These are phyloP conservation scores for Orthonyx spaldingii DNA, from an alignment of 2,113 vertebrate genomes.

Conservation along the genomic window DNA sequence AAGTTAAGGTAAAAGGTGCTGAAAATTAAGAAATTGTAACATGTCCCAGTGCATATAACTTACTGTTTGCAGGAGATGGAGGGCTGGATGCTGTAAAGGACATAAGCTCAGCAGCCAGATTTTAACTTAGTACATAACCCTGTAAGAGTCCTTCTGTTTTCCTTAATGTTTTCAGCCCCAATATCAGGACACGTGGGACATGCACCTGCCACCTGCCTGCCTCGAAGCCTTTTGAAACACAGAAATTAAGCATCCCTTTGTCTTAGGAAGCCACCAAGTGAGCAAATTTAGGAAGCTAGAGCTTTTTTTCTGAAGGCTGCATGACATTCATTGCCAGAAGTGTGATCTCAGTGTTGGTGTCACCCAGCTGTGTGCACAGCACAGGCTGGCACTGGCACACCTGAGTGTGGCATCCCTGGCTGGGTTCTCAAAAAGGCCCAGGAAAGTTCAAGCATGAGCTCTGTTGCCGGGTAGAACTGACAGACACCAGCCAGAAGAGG, in stretches of 20 bases:
- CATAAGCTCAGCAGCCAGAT: not conserved
- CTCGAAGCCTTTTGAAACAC: not conserved
- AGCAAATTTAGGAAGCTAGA: not conserved
- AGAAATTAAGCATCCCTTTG: not conserved
- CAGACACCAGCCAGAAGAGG: not conserved
- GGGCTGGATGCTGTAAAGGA: not conserved
- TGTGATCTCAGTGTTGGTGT: no score
- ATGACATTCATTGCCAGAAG: not conserved
- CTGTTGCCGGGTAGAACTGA: not conserved
- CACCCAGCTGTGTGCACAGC: not conserved
- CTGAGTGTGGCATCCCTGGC: not conserved
- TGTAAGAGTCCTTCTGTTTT: not conserved
- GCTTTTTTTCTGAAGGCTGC: not conserved
- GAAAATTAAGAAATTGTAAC: not conserved
- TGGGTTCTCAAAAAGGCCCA: not conserved
- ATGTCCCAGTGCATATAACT: not conserved
- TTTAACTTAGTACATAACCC: not conserved
- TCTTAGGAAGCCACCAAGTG: not conserved
- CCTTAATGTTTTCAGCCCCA: not conserved
- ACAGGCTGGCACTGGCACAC: not conserved
- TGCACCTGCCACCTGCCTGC: not conserved
- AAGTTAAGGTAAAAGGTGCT: not conserved
- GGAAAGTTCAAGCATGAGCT: not conserved
- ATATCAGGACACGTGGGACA: fast-evolving
- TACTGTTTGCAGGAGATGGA: not conserved